Percentiles rank a stretch among this genome's conserved stretches.
Conservation (phyloP, 2,797 vertebrate genomes). For the Macrochelys suwanniensis region DNA sequence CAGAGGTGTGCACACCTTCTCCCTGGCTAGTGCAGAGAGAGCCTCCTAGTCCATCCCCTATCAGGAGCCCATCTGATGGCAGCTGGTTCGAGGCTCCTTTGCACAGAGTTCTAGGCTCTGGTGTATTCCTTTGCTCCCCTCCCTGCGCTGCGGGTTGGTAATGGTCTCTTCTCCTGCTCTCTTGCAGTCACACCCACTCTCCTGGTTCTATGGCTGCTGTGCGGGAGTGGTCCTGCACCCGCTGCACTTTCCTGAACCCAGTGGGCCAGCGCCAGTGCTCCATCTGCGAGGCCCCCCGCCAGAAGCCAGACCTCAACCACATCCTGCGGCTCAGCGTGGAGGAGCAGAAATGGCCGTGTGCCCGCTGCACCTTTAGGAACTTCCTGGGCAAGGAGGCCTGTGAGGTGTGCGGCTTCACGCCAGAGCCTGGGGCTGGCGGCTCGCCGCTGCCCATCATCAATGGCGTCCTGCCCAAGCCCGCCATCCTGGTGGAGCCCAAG, state of each 20-base stretch:
- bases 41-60: background rate
- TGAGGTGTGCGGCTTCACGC: conserved; percentile 91
- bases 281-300: conserved; percentile 96
- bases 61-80: background rate
- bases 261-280: conserved; percentile 93
- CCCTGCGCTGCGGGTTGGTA: background rate
- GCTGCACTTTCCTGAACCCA: conserved; percentile 95
- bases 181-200: conserved; percentile 92
- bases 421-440: conserved; percentile 72
- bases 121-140: too few species aligned
- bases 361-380: conserved; percentile 96
- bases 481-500: conserved; percentile 74
- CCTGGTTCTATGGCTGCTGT: conserved; percentile 93
- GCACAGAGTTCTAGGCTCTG: background rate
- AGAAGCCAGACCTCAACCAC: conserved; percentile 96
- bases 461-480: conserved; percentile 75
- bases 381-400: conserved; percentile 91
- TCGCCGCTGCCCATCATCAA: conserved; percentile 82
- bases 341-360: conserved; percentile 93
- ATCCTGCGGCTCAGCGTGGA: conserved; percentile 94
- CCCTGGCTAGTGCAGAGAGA: background rate
- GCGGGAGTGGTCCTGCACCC: conserved; percentile 95
- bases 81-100: background rate
- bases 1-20: background rate
- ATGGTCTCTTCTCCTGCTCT: background rate